Conservation (phyloP, 1,140 invertebrate species). For the Drusus annulatus region DNA sequence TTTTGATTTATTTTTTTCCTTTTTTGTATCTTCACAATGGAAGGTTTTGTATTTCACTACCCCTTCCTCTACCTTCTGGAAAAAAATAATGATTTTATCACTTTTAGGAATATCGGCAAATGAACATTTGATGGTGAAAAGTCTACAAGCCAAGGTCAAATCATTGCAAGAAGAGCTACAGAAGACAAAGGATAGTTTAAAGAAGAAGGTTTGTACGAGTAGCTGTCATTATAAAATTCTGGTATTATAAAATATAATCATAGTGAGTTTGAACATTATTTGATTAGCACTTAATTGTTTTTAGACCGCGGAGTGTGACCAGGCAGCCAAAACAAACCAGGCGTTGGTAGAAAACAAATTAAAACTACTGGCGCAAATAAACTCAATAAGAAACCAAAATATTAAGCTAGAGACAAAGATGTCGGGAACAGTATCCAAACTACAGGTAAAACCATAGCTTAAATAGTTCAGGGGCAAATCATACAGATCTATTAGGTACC, state of each 20-base stretch:
- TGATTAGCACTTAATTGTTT: background rate
- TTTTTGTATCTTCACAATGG: no score
- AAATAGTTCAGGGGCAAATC: no score
- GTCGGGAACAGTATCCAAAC: conserved; percentile 19
- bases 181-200: conserved; percentile 29
- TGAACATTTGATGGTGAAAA: conserved; percentile 11
- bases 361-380: conserved; percentile 41
- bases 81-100: no score
- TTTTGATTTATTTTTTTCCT: no score
- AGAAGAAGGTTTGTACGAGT: conserved; percentile 34
- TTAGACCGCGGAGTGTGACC: conserved; percentile 22
- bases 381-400: conserved; percentile 9
- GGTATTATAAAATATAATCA: background rate
- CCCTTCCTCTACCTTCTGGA: no score
- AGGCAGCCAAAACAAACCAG: conserved; percentile 14
- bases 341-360: conserved; percentile 37
- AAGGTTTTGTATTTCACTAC: no score
- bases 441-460: conserved; percentile 43
- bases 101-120: no score
- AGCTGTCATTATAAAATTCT: no score
- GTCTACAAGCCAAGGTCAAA: conserved; percentile 28
- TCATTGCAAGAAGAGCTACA: conserved; percentile 39
- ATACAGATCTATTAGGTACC: no score
- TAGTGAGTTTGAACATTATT: background rate
- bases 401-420: conserved; percentile 34